Percentiles rank a stretch among this genome's conserved stretches.
phyloP scores from a whole-genome alignment of 1,140 invertebrate genomes.

The Glomeris maerens region DNA sequence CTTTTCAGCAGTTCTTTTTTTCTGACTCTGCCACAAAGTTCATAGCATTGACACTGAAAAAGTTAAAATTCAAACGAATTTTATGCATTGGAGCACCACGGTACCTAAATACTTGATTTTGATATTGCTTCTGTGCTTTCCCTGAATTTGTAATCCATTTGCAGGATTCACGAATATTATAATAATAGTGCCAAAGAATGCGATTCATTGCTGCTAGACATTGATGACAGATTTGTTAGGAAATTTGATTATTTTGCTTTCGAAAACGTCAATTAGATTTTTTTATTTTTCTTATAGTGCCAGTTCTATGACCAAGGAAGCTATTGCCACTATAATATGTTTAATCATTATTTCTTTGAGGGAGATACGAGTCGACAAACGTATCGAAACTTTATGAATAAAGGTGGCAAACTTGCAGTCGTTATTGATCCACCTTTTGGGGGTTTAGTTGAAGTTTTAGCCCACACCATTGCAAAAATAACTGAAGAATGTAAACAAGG shows the following conservation, averaged over 20 bases:
- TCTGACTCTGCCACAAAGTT: constrained; percentile 39
- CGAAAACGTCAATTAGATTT: constrained; percentile 6
- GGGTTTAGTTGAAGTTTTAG: constrained; percentile 62
- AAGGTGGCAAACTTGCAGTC: constrained; percentile 39
- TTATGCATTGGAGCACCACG: constrained; percentile 61
- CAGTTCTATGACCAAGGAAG: constrained; percentile 49
- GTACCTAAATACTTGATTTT: constrained; percentile 16
- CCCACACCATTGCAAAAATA: constrained; percentile 49
- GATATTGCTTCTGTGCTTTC: background rate
- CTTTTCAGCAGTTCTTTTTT: constrained; percentile 50
- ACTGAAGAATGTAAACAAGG: background rate
- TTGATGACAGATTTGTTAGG: constrained; percentile 53
- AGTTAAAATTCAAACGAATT: constrained; percentile 42
- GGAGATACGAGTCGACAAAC: constrained; percentile 35
- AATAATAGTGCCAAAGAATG: constrained; percentile 34
- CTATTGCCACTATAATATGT: constrained; percentile 72
- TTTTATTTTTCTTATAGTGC: constrained; percentile 33
- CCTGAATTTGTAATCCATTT: background rate
- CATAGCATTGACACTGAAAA: constrained; percentile 37
- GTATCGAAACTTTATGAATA: constrained; percentile 45
- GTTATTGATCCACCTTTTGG: constrained; percentile 85
- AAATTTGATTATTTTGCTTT: too few relatives aligned
- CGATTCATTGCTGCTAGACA: constrained; percentile 54
- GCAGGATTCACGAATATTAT: constrained; percentile 51
- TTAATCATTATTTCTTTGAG: constrained; percentile 73